Evolutionary conservation across 2,888 invertebrate genomes (phyloP), one percentile per base, ranked within the genome.

Genomic region (Cosmopolites sordidus): DNA sequence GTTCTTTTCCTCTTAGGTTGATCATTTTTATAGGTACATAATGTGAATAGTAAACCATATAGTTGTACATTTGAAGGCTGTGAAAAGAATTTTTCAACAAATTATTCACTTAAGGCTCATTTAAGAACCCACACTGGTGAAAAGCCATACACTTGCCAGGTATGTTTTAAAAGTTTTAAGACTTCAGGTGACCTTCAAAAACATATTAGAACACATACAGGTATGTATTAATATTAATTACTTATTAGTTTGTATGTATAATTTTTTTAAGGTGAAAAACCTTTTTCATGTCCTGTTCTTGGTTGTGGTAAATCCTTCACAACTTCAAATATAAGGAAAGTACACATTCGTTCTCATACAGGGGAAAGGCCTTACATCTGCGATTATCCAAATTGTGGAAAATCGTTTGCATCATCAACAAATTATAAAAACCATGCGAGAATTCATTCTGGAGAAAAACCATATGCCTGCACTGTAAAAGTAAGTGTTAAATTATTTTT

Each of bases 361-460:
- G 84, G 84, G 1, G 83, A 84, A 69, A 71, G 83, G 15, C 84
- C 84, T 0, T 85, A 83, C 64, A 75, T 77, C 22, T 85, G 85
- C 63, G 73, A 74, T 5, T 76, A 80, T 59, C 74, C 74, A 6
- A 76, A 75, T 51, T 85, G 84, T 69, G 78, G 77, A 1, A 78
- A 83, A 67, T 79, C 82, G 1, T 85, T 85, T 71, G 80, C 84
- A 1, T 83, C 83, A 33, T 82, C 83, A 6, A 84, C 84, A 4
- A 85, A 85, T 69, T 83, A 80, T 63, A 83, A 83, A 66, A 84
- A 84, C 68, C 85, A 85, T 64, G 76, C 82, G 60, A 72, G 85
- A 51, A 84, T 84, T 63, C 84, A 84, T 69, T 82, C 83, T 39
- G 83, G 83, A 15, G 84, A 84, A 66, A 83, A 83, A 65, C 84